phyloP scores from a whole-genome alignment of 2,113 vertebrate genomes.

The Piaya cayana region DNA sequence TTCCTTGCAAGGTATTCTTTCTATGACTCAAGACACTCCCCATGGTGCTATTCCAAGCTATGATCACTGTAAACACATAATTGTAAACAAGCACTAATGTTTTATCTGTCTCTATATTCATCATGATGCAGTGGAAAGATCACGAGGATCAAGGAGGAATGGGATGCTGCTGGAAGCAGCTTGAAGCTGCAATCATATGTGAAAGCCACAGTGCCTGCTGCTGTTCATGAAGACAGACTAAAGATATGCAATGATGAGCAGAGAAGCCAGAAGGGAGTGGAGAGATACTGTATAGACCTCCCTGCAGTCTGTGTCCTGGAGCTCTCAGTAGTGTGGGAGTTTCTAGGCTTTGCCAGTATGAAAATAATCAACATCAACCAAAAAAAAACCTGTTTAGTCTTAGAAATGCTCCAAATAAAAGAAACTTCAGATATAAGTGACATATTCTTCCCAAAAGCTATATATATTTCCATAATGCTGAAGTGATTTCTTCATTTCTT shows the following conservation, averaged over 20 bases:
- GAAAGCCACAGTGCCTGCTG: not conserved
- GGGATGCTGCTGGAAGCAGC: not conserved
- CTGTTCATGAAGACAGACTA: not conserved
- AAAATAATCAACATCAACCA: not conserved
- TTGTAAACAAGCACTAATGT: not conserved
- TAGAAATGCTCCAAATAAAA: not conserved
- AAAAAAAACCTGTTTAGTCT: not conserved
- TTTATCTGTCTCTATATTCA: not conserved
- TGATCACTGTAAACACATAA: not conserved
- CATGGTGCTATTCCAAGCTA: not conserved
- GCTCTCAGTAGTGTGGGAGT: not conserved
- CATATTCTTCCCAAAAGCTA: not conserved
- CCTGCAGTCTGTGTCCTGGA: not conserved
- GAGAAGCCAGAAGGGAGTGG: not conserved
- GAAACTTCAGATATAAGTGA: not conserved
- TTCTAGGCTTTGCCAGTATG: not conserved
- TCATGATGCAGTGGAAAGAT: not conserved
- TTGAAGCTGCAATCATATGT: not conserved
- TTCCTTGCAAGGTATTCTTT: not conserved
- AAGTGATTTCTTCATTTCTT: not conserved
- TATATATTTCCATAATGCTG: not conserved
- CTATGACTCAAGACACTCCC: not conserved
- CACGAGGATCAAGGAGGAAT: not conserved
- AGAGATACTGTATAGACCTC: not conserved
- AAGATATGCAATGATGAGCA: not conserved